Base-by-base conservation (phyloP, 2,113 vertebrate species). In the Cheirogaleus medius region DNA sequence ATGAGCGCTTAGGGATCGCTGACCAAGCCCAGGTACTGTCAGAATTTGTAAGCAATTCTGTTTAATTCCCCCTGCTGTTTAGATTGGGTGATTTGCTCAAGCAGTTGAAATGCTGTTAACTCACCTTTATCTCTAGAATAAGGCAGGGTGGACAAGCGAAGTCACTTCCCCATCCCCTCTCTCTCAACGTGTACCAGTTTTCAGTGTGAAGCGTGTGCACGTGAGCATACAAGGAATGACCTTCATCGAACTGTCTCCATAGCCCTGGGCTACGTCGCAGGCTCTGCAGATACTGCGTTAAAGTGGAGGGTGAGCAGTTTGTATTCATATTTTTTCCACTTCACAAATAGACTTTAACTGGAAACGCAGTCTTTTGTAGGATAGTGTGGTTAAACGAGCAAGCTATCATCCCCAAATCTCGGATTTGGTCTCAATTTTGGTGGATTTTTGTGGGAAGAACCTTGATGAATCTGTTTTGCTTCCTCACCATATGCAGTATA, bases 191-290 rank as follows among this genome's bases (percentile, higher is more conserved):
- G 21, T 39, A 14, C 8, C 56, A 7, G 15, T 21, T 9, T 37
- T 20, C 12, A 10, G 6, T 12, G 11, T 37, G 25, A 39, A 63
- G 68, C 29, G 3, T 64, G 5, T 21, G 7, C 11, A 9, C 1
- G 6, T 23, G 17, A 64, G 9, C 42, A 20, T 14, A 20, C 27
- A 27, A 83, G 29, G 23, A 32, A 25, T 42, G 32, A 18, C 37
- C 20, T 49, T 92, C 42, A 73, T 42, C 17, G 27, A 6, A 21
- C 3, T 4, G 3, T 54, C 44, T 3, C 47, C 12, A 54, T 20
- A 42, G 4, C 23, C 10, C 6, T 1, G 3, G 42, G 8, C 8
- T 25, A 0, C 17, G 3, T 1, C 8, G 23, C 32, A 14, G 18
- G 27, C 18, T 34, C 3, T 42, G n/a, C n/a, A n/a, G n/a, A n/a